Evolutionary conservation across 2,888 invertebrate species (phyloP), one percentile per base, ranked within the genome.

Genomic region (Myopa testacea): DNA sequence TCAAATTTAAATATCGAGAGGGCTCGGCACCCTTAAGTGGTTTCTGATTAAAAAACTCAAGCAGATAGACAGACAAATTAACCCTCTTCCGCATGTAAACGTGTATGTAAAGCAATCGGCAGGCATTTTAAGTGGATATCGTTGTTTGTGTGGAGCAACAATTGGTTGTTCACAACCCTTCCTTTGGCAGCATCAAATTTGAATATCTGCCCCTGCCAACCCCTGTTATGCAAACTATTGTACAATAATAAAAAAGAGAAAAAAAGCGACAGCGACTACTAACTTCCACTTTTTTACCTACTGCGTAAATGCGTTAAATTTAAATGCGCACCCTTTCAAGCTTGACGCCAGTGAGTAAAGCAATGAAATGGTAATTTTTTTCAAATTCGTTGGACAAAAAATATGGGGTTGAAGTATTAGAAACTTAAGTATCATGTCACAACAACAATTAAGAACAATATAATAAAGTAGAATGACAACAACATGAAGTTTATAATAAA

Each of bases 111-210:
- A 79, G 38, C 38, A 26, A 65, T 65, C 37, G 8, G 26, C n/a
- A 63, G 62, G 62, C 12, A 34, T 63, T 63, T 63, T 26, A 19
- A n/a, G 60, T 7, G 7, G 8, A 14, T 55, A 1, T 65, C 26
- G 12, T 10, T 4, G 37, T 4, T 38, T 10, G 26, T 8, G 50
- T 4, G n/a, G 26, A 38, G 38, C 74, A 76, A 74, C 78, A 72
- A 34, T 71, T 77, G 71, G 65, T 77, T 71, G 69, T n/a, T 75
- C 58, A 78, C 63, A 78, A 78, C 75, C 79, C 79, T 12, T 70
- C 52, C 52, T 70, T 16, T 5, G 34, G 38, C n/a, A 40, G 16
- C 26, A 63, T 14, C 19, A 60, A 63, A 73, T 74, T 74, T 74
- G 65, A 74, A 74, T 74, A 74, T 52, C 26, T 26, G 34, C 62